phyloP scores from a whole-genome alignment of 2,888 invertebrate species.

The Netelia fuscicornis region DNA sequence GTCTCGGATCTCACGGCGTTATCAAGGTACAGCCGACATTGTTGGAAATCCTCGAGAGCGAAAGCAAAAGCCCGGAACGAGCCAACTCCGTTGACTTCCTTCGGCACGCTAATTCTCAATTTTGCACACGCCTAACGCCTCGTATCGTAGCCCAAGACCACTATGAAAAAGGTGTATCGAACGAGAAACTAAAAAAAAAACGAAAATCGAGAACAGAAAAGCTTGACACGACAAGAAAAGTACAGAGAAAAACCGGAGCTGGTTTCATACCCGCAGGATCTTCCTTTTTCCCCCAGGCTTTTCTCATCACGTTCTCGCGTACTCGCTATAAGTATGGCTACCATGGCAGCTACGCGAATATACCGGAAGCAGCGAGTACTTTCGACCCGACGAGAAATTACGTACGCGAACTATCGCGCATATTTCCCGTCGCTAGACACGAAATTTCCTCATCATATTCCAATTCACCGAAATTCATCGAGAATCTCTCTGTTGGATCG shows the following conservation, averaged over 20 bases:
- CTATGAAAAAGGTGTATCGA: too few relatives aligned
- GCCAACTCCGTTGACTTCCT: constrained; percentile 6
- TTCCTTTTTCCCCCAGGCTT: not conserved
- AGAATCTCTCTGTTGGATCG: constrained; percentile 40
- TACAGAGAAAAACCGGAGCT: not conserved
- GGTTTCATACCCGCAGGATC: not conserved
- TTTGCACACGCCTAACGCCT: constrained; percentile 6
- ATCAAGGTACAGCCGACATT: constrained; percentile 7
- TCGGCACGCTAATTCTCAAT: constrained; percentile 43
- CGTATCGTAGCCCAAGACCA: too few relatives aligned
- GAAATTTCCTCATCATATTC: constrained; percentile 34
- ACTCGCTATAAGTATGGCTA: not conserved
- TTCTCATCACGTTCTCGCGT: not conserved
- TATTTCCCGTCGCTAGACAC: constrained; percentile 14
- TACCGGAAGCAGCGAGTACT: constrained; percentile 32
- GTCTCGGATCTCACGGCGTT: constrained; percentile 26
- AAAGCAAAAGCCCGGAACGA: constrained; percentile 14
- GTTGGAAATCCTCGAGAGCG: constrained; percentile 17
- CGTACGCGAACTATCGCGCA: constrained; percentile 25
- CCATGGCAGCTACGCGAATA: not conserved
- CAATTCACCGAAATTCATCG: constrained; percentile 43
- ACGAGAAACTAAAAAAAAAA: too few relatives aligned
- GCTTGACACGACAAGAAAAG: too few relatives aligned
- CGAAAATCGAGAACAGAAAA: too few relatives aligned
- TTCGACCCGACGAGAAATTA: constrained; percentile 29